Evolutionary conservation across 2,797 vertebrate genomes (phyloP), one percentile per base, ranked within the genome.

Genomic region (Erithacus rubecula): DNA sequence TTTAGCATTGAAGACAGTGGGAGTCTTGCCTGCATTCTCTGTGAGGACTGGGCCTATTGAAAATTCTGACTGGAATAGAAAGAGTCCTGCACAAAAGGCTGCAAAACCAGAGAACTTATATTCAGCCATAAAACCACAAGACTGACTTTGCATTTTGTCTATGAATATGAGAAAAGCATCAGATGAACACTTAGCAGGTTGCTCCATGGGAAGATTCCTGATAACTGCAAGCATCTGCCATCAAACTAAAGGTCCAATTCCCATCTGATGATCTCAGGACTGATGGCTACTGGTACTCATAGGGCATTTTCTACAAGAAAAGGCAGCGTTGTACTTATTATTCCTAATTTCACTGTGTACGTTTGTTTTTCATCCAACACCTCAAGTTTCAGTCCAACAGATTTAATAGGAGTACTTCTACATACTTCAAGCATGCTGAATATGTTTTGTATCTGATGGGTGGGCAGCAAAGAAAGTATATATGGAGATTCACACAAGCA

Each of bases 31-130:
- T 46, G 34, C 15, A 62, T 68, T 83, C 51, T 87, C 60, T 67
- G 34, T 80, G 32, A 87, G 32, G 19, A 70, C 52, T 39, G 17
- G 39, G 16, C 15, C 52, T 85, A 46, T 26, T 83, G 75, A 93
- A 67, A 77, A 79, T 87, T 92, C 52, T 92, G 37, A 55, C 41
- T 87, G 64, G 32, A 80, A 94, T 90, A 76, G 29, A 76, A 87
- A 83, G 19, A 89, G 29, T 29, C 34, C 44, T 58, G 32, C 39
- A 80, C 37, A 83, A 82, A 90, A 82, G 46, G 22, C 39, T 67
- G 47, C n/a, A 91, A 78, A 78, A 88, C 59, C 15, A 79, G 76
- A 83, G 20, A 93, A 63, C 20, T 51, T 83, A 14, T 6, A 75
- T 77, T 83, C 80, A 88, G 39, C 23, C 59, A 72, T 58, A 65